These are phyloP conservation scores for Amia ocellicauda DNA, from an alignment of 2,113 vertebrate species.

Conservation along the genomic window DNA sequence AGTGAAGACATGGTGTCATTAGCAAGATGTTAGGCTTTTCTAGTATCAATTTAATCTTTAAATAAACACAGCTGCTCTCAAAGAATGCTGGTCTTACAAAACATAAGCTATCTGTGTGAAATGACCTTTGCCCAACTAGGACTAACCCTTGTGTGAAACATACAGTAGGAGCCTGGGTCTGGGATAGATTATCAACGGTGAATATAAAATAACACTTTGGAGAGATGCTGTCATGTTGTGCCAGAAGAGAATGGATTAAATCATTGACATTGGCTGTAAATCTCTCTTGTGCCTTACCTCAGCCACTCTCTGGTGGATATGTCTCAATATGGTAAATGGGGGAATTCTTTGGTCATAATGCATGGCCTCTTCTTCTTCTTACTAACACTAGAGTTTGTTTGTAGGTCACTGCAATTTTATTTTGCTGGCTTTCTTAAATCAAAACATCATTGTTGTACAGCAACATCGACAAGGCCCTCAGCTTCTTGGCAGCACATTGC, in stretches of 20 bases:
- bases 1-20: conserved; percentile 35
- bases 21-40: conserved; percentile 35
- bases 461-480: too few species aligned
- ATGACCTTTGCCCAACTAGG: conserved; percentile 48
- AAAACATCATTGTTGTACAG: too few species aligned
- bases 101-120: conserved; percentile 45
- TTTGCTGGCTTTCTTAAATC: too few species aligned
- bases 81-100: conserved; percentile 49
- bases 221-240: conserved; percentile 7
- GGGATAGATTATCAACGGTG: conserved; percentile 36
- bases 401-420: too few species aligned
- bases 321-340: too few species aligned
- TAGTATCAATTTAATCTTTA: conserved; percentile 52
- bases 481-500: too few species aligned
- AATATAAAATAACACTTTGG: conserved; percentile 33
- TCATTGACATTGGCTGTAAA: too few species aligned
- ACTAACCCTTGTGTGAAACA: conserved; percentile 33
- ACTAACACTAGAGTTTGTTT: too few species aligned
- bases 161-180: conserved; percentile 15
- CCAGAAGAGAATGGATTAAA: conserved; percentile 11
- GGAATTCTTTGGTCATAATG: too few species aligned
- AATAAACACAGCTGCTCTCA: conserved; percentile 66
- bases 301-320: too few species aligned
- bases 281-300: too few species aligned
- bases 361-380: too few species aligned